phyloP scores from a whole-genome alignment of 64 coral and sea anemone genomes.

The Montipora sp. region DNA sequence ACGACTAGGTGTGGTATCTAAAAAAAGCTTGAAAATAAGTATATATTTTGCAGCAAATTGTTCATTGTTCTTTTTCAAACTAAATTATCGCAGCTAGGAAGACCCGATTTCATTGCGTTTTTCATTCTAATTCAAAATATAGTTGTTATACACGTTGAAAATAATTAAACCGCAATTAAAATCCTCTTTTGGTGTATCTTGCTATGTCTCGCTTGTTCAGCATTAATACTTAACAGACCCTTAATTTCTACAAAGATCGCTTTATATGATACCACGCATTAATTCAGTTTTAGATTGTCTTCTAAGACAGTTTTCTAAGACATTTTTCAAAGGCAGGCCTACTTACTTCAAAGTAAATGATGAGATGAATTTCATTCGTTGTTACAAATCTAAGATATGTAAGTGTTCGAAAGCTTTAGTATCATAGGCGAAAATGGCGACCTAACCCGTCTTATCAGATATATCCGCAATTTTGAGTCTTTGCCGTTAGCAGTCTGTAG shows the following conservation, averaged over 20 bases:
- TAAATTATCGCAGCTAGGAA: too few species aligned
- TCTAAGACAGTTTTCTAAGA: neutral
- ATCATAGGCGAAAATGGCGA: too few species aligned
- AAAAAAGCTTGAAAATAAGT: too few species aligned
- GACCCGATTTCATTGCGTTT: too few species aligned
- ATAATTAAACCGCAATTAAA: neutral
- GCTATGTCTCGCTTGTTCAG: neutral
- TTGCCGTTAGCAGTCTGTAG: neutral
- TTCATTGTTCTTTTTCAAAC: too few species aligned
- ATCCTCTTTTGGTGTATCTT: neutral
- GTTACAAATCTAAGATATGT: neutral
- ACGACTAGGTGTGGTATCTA: too few species aligned
- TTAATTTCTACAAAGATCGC: neutral
- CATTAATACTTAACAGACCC: too few species aligned
- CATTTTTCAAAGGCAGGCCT: constrained; percentile 13
- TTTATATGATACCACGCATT: neutral
- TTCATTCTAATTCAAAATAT: too few species aligned
- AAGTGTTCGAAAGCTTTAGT: too few species aligned
- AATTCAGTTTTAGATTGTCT: neutral
- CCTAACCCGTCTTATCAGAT: too few species aligned
- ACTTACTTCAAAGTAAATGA: constrained; percentile 7
- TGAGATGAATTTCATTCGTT: constrained; percentile 26
- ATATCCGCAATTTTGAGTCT: neutral
- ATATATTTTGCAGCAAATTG: too few species aligned
- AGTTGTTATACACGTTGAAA: too few species aligned